Evolutionary conservation across 2,113 vertebrate species (phyloP).

Genomic region (Poecile atricapillus): DNA sequence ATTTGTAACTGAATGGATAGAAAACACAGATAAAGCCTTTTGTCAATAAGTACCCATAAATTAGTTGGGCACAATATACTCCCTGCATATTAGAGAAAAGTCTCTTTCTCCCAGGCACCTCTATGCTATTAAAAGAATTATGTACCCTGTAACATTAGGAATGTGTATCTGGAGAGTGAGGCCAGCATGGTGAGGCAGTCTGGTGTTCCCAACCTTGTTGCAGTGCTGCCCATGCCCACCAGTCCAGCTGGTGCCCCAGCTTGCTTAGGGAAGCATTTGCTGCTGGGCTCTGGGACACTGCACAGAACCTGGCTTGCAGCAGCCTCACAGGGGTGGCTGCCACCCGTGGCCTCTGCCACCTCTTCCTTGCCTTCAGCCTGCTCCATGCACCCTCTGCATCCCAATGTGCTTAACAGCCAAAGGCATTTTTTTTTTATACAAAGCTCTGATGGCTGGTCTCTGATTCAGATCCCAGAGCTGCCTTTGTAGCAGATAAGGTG

Average conservation of each 20-base stretch:
- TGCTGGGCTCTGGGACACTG: fast-evolving
- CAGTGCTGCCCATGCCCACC: neutral
- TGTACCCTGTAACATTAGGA: neutral
- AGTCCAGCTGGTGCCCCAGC: neutral
- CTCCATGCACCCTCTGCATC: neutral
- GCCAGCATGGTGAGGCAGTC: neutral
- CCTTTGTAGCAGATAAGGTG: neutral
- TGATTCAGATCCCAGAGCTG: neutral
- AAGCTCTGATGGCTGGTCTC: neutral
- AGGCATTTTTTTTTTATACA: neutral
- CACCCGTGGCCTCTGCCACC: neutral
- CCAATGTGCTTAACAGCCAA: neutral
- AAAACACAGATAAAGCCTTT: constrained; percentile 21
- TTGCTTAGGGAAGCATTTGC: neutral
- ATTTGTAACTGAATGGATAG: neutral
- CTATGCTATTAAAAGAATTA: neutral
- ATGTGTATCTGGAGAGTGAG: neutral
- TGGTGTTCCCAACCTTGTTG: neutral
- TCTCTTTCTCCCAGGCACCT: neutral
- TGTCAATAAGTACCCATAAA: constrained; percentile 25
- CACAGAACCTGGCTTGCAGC: neutral
- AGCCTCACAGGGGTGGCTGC: neutral
- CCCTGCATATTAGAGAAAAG: neutral
- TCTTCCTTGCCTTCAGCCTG: neutral
- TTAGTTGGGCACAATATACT: neutral